Evolutionary conservation across 2,888 invertebrate species (phyloP), one percentile per base, ranked within the genome.

Genomic region (Amitus sp.): DNA sequence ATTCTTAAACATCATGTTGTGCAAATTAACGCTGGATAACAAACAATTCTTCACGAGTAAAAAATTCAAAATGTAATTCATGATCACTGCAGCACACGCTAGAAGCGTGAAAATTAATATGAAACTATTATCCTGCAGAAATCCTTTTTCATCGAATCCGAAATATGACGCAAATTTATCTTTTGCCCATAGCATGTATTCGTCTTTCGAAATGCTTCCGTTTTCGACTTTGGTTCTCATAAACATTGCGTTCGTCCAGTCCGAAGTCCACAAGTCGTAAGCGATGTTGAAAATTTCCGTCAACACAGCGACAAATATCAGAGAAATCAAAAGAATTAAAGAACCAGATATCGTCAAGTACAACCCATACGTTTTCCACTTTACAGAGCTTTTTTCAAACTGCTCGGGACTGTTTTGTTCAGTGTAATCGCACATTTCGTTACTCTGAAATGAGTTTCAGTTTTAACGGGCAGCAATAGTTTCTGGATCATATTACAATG

Each of bases 1-100:
- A 45, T 90, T 87, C 40, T 86, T 83, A 80, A 96, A 95, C 94
- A 96, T 95, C n/a, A 84, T 85, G 72, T 91, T 88, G 80, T 96
- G 96, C 1, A 96, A 85, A 57, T 86, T 87, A 62, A 87, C 86
- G 0, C 94, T 93, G 0, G 94, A 88, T 9, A 86, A 87, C 87
- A 92, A 10, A 17, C 45, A 40, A 7, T 54, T 37, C 1, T 4
- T 47, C 27, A 57, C 39, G 9, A 37, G 88, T 9, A 28, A 27
- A 1, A 55, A 15, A 15, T 52, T 13, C 3, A 30, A 40, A 1
- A 56, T 6, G 13, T 49, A 55, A 52, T 53, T 87, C 1, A 79
- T 48, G 0, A 82, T 5, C 2, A 83, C 73, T 20, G 82, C 78
- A 0, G 62, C 23, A 0, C 74, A 2, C 0, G 83, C 81, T n/a